Evolutionary conservation across 2,113 vertebrate species (phyloP).

Genomic region (Prietella phreatophila): DNA sequence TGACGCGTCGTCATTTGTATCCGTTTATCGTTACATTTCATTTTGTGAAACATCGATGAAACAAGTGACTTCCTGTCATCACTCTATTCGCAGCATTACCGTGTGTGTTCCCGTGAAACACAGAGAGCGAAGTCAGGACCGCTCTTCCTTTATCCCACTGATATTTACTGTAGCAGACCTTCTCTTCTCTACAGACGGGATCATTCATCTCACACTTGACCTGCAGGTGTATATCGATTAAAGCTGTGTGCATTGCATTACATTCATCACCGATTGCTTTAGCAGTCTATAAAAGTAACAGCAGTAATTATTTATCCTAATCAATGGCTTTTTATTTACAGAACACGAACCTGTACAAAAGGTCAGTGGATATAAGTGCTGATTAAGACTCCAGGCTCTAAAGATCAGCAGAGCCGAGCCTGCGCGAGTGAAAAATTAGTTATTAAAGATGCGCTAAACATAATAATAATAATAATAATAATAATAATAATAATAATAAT

Average conservation of each 20-base stretch:
- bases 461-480: too few relatives aligned
- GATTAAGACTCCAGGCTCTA: not conserved
- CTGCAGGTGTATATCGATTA: not conserved
- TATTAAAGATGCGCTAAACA: not conserved
- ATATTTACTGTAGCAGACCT: not conserved
- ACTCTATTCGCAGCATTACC: not conserved
- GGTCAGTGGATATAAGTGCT: not conserved
- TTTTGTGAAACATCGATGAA: not conserved
- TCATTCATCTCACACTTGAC: not conserved
- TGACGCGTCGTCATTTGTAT: too few relatives aligned
- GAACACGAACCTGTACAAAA: not conserved
- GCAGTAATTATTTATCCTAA: not conserved
- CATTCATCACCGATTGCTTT: not conserved
- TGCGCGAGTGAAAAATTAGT: not conserved
- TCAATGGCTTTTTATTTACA: not conserved
- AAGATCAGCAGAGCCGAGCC: not conserved
- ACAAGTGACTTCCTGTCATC: not conserved
- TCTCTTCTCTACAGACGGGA: not conserved
- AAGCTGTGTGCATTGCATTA: not conserved
- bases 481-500: too few relatives aligned
- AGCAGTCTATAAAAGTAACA: not conserved
- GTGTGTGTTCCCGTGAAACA: not conserved
- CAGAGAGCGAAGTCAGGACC: too few relatives aligned
- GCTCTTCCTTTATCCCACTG: not conserved
- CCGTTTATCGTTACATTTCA: too few relatives aligned